These are phyloP conservation scores for Notodonta dromedarius DNA, from an alignment of 2,888 invertebrate genomes.

Conservation along the genomic window DNA sequence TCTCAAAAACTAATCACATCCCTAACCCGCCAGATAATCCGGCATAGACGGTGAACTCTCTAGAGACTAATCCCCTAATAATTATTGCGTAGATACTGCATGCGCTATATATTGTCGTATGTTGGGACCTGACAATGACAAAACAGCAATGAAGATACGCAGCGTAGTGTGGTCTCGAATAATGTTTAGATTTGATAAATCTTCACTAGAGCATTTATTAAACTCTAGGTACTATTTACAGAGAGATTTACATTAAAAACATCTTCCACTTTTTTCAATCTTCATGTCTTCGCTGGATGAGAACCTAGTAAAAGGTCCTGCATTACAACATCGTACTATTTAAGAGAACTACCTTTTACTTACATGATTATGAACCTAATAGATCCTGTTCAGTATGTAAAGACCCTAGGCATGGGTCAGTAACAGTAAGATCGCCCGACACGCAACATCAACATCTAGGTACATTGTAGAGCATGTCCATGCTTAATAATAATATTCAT, in stretches of 20 bases:
- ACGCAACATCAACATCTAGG: too few species aligned
- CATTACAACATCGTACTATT: background rate
- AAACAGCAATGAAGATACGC: constrained; percentile 13
- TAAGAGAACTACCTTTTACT: background rate
- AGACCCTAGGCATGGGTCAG: too few species aligned
- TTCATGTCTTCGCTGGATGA: too few species aligned
- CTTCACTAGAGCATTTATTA: too few species aligned
- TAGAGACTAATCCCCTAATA: constrained; percentile 54
- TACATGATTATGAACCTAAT: background rate
- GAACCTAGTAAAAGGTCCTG: too few species aligned
- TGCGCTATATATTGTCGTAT: constrained; percentile 30
- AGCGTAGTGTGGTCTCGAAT: background rate
- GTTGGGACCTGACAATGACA: constrained; percentile 30
- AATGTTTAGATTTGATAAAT: too few species aligned
- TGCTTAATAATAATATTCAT: background rate
- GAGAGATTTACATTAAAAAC: too few species aligned
- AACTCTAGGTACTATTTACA: too few species aligned
- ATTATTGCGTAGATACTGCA: constrained; percentile 47
- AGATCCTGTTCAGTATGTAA: too few species aligned
- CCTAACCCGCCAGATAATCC: constrained; percentile 14
- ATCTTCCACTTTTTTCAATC: too few species aligned
- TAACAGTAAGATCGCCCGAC: too few species aligned
- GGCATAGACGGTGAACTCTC: constrained; percentile 31
- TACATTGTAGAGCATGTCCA: background rate
- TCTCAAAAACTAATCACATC: background rate